Conservation (phyloP, 1,140 invertebrate species). For the Drosophila teissieri region DNA sequence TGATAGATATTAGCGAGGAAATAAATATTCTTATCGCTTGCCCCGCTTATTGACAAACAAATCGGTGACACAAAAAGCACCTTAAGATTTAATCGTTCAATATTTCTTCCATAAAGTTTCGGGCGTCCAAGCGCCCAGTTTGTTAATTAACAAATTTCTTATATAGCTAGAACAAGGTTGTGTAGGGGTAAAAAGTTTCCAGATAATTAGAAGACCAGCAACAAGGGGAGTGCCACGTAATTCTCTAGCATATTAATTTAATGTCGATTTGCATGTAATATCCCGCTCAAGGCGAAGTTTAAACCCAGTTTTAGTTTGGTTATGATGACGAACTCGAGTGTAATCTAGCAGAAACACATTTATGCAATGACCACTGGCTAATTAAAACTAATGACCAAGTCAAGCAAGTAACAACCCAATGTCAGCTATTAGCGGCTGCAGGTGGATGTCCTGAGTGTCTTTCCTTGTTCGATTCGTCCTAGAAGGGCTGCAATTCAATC, state of each 20-base stretch:
- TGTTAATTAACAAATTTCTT: constrained; percentile 72
- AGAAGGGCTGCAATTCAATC: constrained; percentile 65
- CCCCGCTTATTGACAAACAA: too few species aligned
- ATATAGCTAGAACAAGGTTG: constrained; percentile 25
- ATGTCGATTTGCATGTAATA: constrained; percentile 81
- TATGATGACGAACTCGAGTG: constrained; percentile 33
- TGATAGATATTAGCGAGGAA: too few species aligned
- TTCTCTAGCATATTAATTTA: constrained; percentile 79
- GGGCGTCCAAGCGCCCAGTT: constrained; percentile 15
- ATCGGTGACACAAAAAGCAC: constrained; percentile 27
- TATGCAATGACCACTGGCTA: constrained; percentile 41
- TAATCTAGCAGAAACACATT: constrained; percentile 66
- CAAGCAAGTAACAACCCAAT: constrained; percentile 9
- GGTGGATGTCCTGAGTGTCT: constrained; percentile 62
- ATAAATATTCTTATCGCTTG: too few species aligned
- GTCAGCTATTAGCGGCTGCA: constrained; percentile 30
- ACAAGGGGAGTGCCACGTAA: constrained; percentile 37
- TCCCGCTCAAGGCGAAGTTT: constrained; percentile 66
- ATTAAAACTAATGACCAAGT: constrained; percentile 71
- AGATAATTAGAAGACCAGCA: constrained; percentile 64
- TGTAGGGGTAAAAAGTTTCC: constrained; percentile 61
- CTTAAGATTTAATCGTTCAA: constrained; percentile 48
- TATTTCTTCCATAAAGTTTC: constrained; percentile 31
- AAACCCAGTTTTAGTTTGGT: constrained; percentile 38
- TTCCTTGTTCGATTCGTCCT: constrained; percentile 61